phyloP scores from a whole-genome alignment of 2,888 invertebrate genomes.

The Eubasilissa splendida region DNA sequence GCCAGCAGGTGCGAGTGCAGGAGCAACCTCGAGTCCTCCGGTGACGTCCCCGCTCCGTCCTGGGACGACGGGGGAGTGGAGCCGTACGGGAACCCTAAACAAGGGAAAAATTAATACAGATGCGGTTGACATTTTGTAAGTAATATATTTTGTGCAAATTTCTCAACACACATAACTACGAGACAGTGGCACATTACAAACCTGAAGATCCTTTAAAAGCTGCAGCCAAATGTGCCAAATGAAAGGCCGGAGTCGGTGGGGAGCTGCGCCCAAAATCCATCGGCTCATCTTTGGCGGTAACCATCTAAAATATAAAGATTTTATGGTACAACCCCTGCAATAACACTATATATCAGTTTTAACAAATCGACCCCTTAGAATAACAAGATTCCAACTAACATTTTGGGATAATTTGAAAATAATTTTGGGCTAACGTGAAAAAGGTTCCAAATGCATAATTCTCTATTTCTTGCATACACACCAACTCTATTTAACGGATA shows the following conservation, averaged over 20 bases:
- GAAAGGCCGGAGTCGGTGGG: constrained; percentile 66
- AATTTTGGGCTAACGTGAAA: too few relatives aligned
- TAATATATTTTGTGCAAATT: too few relatives aligned
- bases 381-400: too few relatives aligned
- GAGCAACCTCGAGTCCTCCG: constrained; percentile 66
- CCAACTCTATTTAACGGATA: too few relatives aligned
- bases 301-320: constrained; percentile 4
- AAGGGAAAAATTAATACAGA: background rate
- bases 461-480: too few relatives aligned
- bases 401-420: too few relatives aligned
- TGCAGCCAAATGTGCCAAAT: constrained; percentile 67
- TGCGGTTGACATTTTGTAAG: background rate
- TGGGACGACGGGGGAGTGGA: constrained; percentile 13
- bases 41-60: constrained; percentile 63
- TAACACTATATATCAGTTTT: too few relatives aligned
- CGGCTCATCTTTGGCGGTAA: constrained; percentile 69
- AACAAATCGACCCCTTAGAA: too few relatives aligned
- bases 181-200: constrained; percentile 53
- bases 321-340: too few relatives aligned
- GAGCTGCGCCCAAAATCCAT: constrained; percentile 67
- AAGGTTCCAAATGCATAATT: too few relatives aligned
- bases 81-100: constrained; percentile 44
- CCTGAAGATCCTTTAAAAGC: constrained; percentile 69
- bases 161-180: too few relatives aligned
- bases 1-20: constrained; percentile 67